Conservation (phyloP, 2,888 invertebrate species). For the Parelbella ahira region DNA sequence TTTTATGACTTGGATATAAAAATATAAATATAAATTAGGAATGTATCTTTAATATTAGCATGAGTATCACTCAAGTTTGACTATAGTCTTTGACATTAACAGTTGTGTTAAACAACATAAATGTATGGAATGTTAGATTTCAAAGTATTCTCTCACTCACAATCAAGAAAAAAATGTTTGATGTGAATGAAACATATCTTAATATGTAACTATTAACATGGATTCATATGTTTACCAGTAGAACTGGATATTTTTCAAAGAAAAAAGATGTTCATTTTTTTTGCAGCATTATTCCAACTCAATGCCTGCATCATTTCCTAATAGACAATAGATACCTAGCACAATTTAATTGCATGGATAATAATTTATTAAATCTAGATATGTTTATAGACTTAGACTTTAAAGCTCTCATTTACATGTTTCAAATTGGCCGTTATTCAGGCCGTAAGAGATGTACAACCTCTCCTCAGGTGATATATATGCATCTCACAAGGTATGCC, state of each 20-base stretch:
- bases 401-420: conserved; percentile 58
- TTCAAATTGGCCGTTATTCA: conserved; percentile 16
- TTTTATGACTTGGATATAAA: not conserved
- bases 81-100: not conserved
- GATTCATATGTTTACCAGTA: no score
- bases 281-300: no score
- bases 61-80: conserved; percentile 14
- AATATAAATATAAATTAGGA: conserved; percentile 4
- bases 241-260: no score
- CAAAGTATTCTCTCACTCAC: not conserved
- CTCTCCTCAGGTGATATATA: no score
- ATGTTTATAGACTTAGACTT: conserved; percentile 53
- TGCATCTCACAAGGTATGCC: no score
- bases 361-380: conserved; percentile 43
- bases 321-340: no score
- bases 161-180: no score
- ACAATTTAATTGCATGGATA: conserved; percentile 9
- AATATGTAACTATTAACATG: no score
- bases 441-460: no score
- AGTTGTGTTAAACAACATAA: conserved; percentile 1
- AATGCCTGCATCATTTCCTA: no score
- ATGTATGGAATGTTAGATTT: conserved; percentile 10
- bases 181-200: no score
- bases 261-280: no score
- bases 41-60: conserved; percentile 10